A percentile compares a stretch with the other conserved stretches of the same genome.
phyloP scores from a whole-genome alignment of 2,888 invertebrate species.

The Andrena fulva region DNA sequence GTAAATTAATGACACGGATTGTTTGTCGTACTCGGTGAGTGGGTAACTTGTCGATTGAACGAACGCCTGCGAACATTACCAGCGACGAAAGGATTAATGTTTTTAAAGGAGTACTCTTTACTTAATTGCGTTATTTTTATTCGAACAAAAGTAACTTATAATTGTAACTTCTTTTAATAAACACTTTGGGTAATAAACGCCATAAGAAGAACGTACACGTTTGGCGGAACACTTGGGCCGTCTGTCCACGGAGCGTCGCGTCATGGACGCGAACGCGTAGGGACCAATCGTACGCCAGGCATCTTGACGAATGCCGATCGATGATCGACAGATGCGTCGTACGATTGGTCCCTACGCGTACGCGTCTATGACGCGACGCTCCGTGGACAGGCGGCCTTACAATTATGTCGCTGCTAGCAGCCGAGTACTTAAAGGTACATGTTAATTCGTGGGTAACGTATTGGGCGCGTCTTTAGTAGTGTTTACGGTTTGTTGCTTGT shows the following conservation, averaged over 20 bases:
- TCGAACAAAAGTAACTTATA: neutral
- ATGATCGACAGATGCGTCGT: too few species aligned
- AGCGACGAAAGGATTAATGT: neutral
- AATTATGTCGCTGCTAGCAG: too few species aligned
- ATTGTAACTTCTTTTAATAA: neutral
- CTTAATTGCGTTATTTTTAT: neutral
- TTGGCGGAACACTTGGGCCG: neutral
- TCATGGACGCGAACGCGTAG: too few species aligned
- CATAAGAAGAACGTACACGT: neutral
- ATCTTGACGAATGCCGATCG: too few species aligned
- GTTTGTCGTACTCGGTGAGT: too few species aligned
- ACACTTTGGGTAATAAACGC: neutral
- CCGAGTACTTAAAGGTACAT: neutral
- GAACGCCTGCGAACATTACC: neutral
- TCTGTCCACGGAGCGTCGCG: too few species aligned
- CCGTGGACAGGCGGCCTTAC: neutral
- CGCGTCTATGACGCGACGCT: too few species aligned
- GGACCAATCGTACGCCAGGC: too few species aligned
- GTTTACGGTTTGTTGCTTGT: neutral
- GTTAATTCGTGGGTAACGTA: conserved; percentile 25
- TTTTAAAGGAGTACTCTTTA: neutral
- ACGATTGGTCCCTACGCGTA: too few species aligned
- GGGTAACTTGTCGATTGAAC: too few species aligned
- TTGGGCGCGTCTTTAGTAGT: conserved; percentile 4
- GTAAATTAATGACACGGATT: too few species aligned